Evolutionary conservation across 2,797 vertebrate genomes (phyloP), one percentile per base, ranked within the genome.

Genomic region (Microctenopoma stevenorrisi): DNA sequence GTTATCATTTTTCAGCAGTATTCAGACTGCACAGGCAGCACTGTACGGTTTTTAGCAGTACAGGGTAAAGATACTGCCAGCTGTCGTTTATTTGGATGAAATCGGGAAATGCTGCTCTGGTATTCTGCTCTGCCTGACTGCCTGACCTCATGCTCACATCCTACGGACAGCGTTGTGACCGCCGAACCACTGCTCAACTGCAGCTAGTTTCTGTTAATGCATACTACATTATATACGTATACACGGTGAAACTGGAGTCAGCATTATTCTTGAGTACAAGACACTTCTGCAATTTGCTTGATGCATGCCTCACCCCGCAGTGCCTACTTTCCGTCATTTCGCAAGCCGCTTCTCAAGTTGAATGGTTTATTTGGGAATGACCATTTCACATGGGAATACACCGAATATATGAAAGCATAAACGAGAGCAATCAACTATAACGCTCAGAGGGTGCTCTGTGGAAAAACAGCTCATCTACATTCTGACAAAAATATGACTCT

Each of bases 161-260:
- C 30, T 42, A 74, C 47, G 53, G 62, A 84, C 79, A 67, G 53
- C 58, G 13, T 15, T 13, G 15, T 22, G 3, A 50, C 22, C 51
- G 49, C 15, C 54, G 14, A 43, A 68, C 33, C 58, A 42, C 53
- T 16, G 37, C 46, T 53, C 14, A 35, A 18, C n/a, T 46, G 44
- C 18, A 28, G 26, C 12, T 12, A 11, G 28, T 62, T 44, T 52
- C n/a, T 40, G n/a, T 53, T 15, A n/a, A 30, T 8, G 43, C 3
- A 44, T 54, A 0, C 52, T 16, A 22, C 22, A 22, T 22, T 22
- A 22, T 22, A 22, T 22, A 22, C 22, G 22, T 22, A 22, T 22
- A 22, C 22, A 22, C 22, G 33, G 57, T 8, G 35, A 55, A 63
- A 61, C 48, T 15, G 46, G 12, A 33, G 47, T 6, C 1, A 0